Percentiles rank a stretch among this genome's conserved stretches.
Evolutionary conservation across 2,888 invertebrate species (phyloP).

Genomic region (Miltochrista miniata): DNA sequence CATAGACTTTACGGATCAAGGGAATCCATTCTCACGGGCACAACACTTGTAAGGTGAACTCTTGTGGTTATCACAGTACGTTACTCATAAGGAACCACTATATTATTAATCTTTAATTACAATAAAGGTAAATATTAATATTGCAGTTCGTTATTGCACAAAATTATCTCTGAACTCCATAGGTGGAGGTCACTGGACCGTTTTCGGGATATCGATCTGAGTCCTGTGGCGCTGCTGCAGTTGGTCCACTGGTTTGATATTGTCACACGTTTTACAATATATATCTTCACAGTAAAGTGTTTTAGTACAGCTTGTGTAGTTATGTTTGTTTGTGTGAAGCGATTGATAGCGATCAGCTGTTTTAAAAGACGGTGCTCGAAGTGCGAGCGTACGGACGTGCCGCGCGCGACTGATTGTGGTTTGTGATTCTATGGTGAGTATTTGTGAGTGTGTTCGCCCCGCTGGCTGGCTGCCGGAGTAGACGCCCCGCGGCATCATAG

Average conservation of each 20-base stretch:
- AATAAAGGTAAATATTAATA: constrained; percentile 48
- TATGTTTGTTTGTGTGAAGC: constrained; percentile 55
- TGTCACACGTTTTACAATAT: constrained; percentile 21
- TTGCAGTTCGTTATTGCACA: constrained; percentile 71
- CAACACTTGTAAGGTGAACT: constrained; percentile 59
- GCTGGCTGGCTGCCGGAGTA: constrained; percentile 27
- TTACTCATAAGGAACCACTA: constrained; percentile 33
- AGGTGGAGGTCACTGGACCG: constrained; percentile 55
- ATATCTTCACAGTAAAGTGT: constrained; percentile 24
- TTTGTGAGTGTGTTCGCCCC: constrained; percentile 8
- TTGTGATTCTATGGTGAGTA: constrained; percentile 22
- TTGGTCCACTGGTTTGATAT: constrained; percentile 33
- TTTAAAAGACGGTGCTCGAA: constrained; percentile 42
- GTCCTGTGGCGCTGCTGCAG: constrained; percentile 50
- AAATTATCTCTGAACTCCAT: constrained; percentile 59
- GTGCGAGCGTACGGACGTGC: constrained; percentile 61
- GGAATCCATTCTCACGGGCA: constrained; percentile 72
- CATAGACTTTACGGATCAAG: constrained; percentile 51
- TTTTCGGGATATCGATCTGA: constrained; percentile 71
- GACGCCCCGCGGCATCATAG: constrained; percentile 56
- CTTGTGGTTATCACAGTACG: constrained; percentile 43
- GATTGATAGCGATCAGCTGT: constrained; percentile 69
- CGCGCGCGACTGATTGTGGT: constrained; percentile 72
- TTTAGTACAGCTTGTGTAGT: constrained; percentile 42
- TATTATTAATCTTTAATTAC: constrained; percentile 22